Percentiles rank a stretch among this genome's conserved stretches.
phyloP scores from a whole-genome alignment of 1,140 invertebrate species.

The Nebria ingens region DNA sequence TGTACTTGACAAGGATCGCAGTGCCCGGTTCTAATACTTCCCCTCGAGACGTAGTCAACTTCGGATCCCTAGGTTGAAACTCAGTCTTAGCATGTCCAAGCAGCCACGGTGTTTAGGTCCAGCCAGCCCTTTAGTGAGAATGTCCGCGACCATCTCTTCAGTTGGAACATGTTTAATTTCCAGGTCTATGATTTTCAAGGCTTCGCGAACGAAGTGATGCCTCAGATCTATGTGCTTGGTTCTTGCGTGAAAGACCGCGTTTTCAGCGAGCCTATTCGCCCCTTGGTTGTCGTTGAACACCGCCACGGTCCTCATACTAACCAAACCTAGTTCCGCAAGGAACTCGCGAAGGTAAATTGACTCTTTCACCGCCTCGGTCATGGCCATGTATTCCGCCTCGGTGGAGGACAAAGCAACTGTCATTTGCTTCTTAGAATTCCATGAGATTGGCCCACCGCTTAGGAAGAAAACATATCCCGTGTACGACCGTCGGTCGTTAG shows the following conservation, averaged over 20 bases:
- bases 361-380: conserved; percentile 25
- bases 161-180: conserved; percentile 14
- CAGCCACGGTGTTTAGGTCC: conserved; percentile 13
- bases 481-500: conserved; percentile 26
- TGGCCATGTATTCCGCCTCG: conserved; percentile 33
- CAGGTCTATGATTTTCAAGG: conserved; percentile 12
- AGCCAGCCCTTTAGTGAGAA: conserved; percentile 24
- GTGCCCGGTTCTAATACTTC: no score
- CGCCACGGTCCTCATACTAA: neutral
- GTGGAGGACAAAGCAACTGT: conserved; percentile 30
- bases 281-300: conserved; percentile 29
- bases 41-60: neutral
- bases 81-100: neutral
- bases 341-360: conserved; percentile 18
- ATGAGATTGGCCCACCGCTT: conserved; percentile 23
- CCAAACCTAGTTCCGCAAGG: conserved; percentile 17
- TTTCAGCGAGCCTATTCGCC: conserved; percentile 30
- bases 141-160: conserved; percentile 24
- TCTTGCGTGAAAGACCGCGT: conserved; percentile 29
- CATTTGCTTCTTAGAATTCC: conserved; percentile 29
- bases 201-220: conserved; percentile 21
- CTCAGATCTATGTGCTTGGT: conserved; percentile 34
- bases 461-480: conserved; percentile 30
- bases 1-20: no score
- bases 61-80: neutral